Conservation (phyloP, 2,113 vertebrate species). For the Macrotis lagotis region DNA sequence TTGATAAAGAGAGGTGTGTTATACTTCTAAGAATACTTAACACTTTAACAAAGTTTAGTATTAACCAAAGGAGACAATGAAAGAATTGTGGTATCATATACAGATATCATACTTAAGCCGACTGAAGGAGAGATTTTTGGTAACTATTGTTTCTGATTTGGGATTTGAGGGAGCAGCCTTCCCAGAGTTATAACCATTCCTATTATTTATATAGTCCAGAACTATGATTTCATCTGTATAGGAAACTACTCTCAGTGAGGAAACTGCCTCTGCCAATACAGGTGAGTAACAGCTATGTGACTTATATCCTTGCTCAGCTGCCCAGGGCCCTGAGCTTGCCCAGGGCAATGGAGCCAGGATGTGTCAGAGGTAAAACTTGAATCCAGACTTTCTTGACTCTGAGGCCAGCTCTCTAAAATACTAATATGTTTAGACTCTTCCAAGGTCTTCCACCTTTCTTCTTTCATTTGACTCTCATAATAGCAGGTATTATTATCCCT, state of each 20-base stretch:
- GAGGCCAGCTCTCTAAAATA: background rate
- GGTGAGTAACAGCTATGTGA: background rate
- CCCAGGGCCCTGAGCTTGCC: background rate
- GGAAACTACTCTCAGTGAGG: background rate
- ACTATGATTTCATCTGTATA: background rate
- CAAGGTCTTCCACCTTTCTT: background rate
- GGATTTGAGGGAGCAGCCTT: background rate
- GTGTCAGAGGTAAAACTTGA: background rate
- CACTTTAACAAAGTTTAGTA: background rate
- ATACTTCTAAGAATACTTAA: background rate
- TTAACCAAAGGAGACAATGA: background rate
- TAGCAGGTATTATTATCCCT: background rate
- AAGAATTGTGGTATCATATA: background rate
- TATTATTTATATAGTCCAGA: background rate
- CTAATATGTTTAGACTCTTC: background rate
- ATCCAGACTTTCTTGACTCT: background rate
- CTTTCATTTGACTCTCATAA: background rate
- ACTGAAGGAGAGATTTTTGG: background rate
- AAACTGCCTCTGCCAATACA: background rate
- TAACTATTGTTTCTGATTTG: background rate
- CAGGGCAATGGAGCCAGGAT: background rate
- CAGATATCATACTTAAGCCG: background rate
- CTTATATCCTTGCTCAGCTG: background rate
- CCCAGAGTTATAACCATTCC: background rate
- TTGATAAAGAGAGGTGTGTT: background rate